Base-by-base conservation (phyloP, 2,888 invertebrate genomes). In the Fissipunctia ypsillon region DNA sequence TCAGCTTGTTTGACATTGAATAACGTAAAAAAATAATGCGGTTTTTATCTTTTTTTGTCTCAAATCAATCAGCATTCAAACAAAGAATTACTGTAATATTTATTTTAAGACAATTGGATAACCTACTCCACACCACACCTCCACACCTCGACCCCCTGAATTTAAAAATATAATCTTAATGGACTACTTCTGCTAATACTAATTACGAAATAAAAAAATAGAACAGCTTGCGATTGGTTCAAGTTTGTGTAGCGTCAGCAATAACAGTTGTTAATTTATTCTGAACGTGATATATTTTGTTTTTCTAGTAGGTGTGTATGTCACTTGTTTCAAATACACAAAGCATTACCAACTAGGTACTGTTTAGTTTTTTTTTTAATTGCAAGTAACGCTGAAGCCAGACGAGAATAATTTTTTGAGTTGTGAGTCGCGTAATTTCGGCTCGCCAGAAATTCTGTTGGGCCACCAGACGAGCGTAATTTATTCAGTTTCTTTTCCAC, bases 201-300 rank as follows among this genome's bases (percentile, higher is more conserved):
- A 94, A 94, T 95, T 95, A 94, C 93, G 83, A 90, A 92, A 87
- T 85, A 91, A 91, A 90, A 93, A 92, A 89, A 84, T 90, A 90
- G 88, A 82, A 83, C 84, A 74, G 85, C 76, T 86, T 59, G 84
- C 84, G 92, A 95, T 95, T 92, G 94, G 93, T 90, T 91, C 84
- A 84, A 87, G 89, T 90, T 85, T 85, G 79, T 74, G 90, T 88
- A 89, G 43, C 70, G 89, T 79, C 16, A 59, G 86, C 84, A 88
- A 63, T 16, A 76, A 31, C 76, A 69, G 1, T 14, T 38, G 14
- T 22, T 38, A 12, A 0, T 6, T 64, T 43, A 19, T 45, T n/a
- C 5, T 12, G 0, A 22, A 16, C 1, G 14, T 10, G 0, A 22
- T 7, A 4, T n/a, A 5, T 43, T 6, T 19, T 45, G 1, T 50